These are phyloP conservation scores for Prunella himalayana DNA, from an alignment of 2,113 vertebrate genomes.

Conservation along the genomic window DNA sequence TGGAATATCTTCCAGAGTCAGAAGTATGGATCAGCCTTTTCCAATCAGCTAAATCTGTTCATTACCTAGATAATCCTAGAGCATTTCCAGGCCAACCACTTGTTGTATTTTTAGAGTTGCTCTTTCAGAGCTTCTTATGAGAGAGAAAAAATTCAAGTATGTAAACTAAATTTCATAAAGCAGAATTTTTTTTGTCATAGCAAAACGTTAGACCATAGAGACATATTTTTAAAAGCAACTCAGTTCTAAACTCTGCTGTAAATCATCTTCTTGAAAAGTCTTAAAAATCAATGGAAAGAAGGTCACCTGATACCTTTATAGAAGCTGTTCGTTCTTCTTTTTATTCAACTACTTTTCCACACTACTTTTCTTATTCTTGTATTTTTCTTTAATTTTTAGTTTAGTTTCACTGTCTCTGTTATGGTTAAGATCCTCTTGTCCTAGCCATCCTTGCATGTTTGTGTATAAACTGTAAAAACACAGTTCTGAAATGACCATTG, in stretches of 20 bases:
- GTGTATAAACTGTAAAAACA: neutral
- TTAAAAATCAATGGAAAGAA: neutral
- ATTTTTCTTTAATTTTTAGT: neutral
- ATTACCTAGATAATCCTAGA: neutral
- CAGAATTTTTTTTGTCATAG: neutral
- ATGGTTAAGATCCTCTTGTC: neutral
- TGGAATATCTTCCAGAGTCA: neutral
- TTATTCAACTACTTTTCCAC: neutral
- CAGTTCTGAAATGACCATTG: neutral
- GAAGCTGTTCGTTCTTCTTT: neutral
- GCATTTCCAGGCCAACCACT: neutral
- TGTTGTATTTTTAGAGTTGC: neutral
- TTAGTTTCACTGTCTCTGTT: neutral
- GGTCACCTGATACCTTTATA: neutral
- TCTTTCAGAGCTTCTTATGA: neutral
- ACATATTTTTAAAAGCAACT: neutral
- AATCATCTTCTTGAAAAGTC: neutral
- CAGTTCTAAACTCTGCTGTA: neutral
- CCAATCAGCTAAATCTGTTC: neutral
- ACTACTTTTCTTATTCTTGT: neutral
- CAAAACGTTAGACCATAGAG: neutral
- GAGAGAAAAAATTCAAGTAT: neutral
- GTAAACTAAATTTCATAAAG: neutral
- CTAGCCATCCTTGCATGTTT: neutral
- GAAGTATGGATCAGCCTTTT: neutral